Percentiles rank a stretch among this genome's conserved stretches.
phyloP scores from a whole-genome alignment of 2,113 vertebrate species.

The Antigone vipio region DNA sequence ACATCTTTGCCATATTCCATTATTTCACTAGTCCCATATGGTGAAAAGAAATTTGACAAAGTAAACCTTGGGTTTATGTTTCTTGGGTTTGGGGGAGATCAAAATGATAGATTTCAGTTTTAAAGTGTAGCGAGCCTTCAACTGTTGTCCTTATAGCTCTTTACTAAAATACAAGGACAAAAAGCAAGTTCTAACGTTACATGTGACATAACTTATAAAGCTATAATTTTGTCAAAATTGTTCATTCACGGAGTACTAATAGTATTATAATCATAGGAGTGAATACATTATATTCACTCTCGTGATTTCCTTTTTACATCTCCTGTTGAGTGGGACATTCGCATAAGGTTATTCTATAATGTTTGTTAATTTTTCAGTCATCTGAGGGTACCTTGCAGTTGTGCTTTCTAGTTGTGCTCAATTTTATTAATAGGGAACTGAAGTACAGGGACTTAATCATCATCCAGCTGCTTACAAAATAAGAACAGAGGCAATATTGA shows the following conservation, averaged over 20 bases:
- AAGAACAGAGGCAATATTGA: not conserved
- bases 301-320: not conserved
- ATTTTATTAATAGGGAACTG: not conserved
- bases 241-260: not conserved
- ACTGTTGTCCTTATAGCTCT: not conserved
- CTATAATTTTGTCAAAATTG: not conserved
- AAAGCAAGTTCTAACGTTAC: not conserved
- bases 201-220: not conserved
- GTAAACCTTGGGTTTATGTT: not conserved
- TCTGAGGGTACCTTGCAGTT: not conserved
- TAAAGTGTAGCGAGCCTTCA: not conserved
- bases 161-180: not conserved
- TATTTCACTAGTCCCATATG: not conserved
- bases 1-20: not conserved
- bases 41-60: not conserved
- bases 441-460: not conserved
- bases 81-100: not conserved
- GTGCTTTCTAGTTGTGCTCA: not conserved
- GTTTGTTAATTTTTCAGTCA: not conserved
- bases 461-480: not conserved
- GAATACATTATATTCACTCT: not conserved
- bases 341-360: not conserved
- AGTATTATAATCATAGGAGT: not conserved
- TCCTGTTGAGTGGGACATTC: not conserved
- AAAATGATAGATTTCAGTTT: not conserved